These are phyloP conservation scores for Caenorhabditis briggsae DNA, from an alignment of 1,140 invertebrate species.

Conservation along the genomic window DNA sequence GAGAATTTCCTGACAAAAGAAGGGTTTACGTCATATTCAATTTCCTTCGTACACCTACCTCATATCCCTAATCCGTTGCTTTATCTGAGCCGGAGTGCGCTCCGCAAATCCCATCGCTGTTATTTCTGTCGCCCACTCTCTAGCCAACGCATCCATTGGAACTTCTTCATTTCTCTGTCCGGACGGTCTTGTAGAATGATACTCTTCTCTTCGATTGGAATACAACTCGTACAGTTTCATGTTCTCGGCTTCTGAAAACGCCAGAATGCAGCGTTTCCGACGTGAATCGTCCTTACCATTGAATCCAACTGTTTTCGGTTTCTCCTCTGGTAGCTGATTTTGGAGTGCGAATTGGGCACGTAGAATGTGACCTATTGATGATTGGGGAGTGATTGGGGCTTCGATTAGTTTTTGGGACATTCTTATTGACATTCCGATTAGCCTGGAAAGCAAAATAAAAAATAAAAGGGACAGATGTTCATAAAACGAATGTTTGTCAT, in stretches of 20 bases:
- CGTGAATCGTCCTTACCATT: conserved; percentile 1
- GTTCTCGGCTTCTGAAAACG: conserved; percentile 33
- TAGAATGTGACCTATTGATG: conserved; percentile 23
- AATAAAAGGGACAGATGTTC: not conserved
- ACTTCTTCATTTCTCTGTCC: conserved; percentile 31
- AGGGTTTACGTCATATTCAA: not conserved
- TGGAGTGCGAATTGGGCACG: conserved; percentile 39
- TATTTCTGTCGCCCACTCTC: conserved; percentile 34
- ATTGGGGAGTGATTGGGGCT: conserved; percentile 15
- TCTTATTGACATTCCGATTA: not conserved
- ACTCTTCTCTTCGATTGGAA: conserved; percentile 2
- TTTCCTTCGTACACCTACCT: not conserved
- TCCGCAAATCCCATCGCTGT: conserved; percentile 44
- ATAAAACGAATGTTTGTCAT: not conserved
- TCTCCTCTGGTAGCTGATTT: conserved; percentile 39
- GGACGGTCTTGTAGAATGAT: conserved; percentile 22
- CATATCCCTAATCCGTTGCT: conserved; percentile 42
- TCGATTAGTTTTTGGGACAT: conserved; percentile 26
- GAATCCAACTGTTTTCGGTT: conserved; percentile 35
- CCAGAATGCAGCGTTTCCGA: not conserved
- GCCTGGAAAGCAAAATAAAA: not conserved
- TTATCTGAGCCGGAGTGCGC: conserved; percentile 26
- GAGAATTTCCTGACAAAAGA: conserved; percentile 20
- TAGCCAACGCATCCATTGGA: conserved; percentile 23
- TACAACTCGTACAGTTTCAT: conserved; percentile 37